Percentiles rank a stretch among this genome's conserved stretches.
Evolutionary conservation across 2,113 vertebrate genomes (phyloP).

Genomic region (Trematomus loennbergii): DNA sequence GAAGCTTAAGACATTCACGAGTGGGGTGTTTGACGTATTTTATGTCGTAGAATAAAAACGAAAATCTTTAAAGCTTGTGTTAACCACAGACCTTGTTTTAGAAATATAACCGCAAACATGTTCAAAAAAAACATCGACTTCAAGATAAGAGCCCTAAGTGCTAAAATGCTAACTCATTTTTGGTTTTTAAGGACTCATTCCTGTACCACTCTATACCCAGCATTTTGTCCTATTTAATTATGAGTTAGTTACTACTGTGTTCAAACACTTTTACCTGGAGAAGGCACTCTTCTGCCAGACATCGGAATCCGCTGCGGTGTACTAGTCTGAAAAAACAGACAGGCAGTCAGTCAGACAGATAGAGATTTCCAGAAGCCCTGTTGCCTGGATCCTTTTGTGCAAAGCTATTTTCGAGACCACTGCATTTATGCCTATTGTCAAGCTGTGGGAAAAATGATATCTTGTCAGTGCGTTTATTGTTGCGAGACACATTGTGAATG

Average conservation of each 20-base stretch:
- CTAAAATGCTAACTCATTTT: too few species aligned
- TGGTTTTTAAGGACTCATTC: too few species aligned
- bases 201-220: too few species aligned
- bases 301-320: conserved; percentile 55
- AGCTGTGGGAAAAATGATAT: conserved; percentile 1
- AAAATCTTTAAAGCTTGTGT: too few species aligned
- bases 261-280: conserved; percentile 81
- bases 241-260: not conserved
- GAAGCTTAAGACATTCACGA: too few species aligned
- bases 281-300: conserved; percentile 67
- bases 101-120: too few species aligned
- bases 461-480: not conserved
- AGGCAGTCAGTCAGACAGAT: conserved; percentile 12
- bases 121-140: too few species aligned
- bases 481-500: not conserved
- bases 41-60: too few species aligned
- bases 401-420: conserved; percentile 16
- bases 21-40: too few species aligned
- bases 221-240: not conserved
- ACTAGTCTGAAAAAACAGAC: conserved; percentile 71
- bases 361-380: not conserved
- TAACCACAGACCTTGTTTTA: too few species aligned
- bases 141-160: too few species aligned
- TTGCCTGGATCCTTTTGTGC: conserved; percentile 2
- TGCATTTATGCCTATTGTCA: conserved; percentile 6